Conservation (phyloP, 2,888 invertebrate species). For the Campaea margaritaria region DNA sequence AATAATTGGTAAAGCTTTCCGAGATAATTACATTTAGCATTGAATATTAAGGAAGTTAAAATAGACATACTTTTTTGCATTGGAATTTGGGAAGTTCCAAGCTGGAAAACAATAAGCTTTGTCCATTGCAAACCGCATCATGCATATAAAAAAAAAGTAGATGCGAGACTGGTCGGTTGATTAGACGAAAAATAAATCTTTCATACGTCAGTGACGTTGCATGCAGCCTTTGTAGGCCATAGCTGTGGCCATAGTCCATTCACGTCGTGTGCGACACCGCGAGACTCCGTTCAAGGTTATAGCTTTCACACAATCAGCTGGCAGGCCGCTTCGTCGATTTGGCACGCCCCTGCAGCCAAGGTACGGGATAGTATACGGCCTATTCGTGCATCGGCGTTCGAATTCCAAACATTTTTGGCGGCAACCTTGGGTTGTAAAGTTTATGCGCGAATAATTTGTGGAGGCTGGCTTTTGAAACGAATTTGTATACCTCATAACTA, state of each 20-base stretch:
- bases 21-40: too few relatives aligned
- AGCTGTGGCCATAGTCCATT: conserved; percentile 72
- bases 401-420: conserved; percentile 20
- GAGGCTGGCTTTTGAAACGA: background rate
- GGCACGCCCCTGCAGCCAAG: conserved; percentile 6
- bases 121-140: too few relatives aligned
- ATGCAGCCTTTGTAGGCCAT: conserved; percentile 63
- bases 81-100: too few relatives aligned
- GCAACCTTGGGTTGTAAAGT: conserved; percentile 21
- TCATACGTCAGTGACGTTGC: conserved; percentile 48
- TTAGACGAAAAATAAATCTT: conserved; percentile 17
- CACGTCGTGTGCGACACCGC: conserved; percentile 59
- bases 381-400: conserved; percentile 15
- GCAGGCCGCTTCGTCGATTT: conserved; percentile 11
- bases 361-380: background rate
- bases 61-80: too few relatives aligned
- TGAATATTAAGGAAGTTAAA: too few relatives aligned
- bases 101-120: too few relatives aligned
- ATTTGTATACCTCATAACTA: too few relatives aligned
- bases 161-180: conserved; percentile 15
- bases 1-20: too few relatives aligned
- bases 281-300: conserved; percentile 66
- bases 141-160: background rate
- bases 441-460: conserved; percentile 27
- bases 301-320: conserved; percentile 71